Evolutionary conservation across 2,888 invertebrate genomes (phyloP), one percentile per base, ranked within the genome.

Genomic region (Eudemis profundana): DNA sequence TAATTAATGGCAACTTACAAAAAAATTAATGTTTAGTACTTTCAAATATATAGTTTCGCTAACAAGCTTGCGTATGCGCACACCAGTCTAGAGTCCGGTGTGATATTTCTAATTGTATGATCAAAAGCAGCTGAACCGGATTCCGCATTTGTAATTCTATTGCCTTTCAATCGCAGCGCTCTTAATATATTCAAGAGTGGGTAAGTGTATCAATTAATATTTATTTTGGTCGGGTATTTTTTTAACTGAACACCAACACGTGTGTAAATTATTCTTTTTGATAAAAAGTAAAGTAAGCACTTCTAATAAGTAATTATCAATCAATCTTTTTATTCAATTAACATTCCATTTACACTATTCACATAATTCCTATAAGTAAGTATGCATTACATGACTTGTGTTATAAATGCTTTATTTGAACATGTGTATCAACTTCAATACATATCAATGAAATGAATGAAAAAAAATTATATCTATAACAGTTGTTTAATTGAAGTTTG

Each of bases 51-150:
- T 46, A 40, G 14, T 36, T 40, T 47, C 15, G 5, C 27, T 19
- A 27, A 29, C 29, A 64, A 36, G 14, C 5, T 51, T 51, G 59
- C 64, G 51, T 59, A 57, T 57, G 51, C 51, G 51, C 59, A 59
- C 59, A 17, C 21, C 51, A 64, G 19, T 46, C 29, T 42, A 40
- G 21, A 54, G 17, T n/a, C 29, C 38, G 60, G 53, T 56, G 60
- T 59, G 51, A 59, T 53, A 47, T 60, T 65, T 65, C 27, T 60
- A 60, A 60, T 60, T 65, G 59, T 65, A 59, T 21, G 27, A 21
- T 46, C 44, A 46, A 64, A 46, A 59, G 50, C 44, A 51, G 47
- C 53, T 65, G 59, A 65, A 65, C 59, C 65, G 51, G 65, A 60
- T 53, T 65, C 60, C 29, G 47, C 47, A 59, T 64, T 64, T 44